Evolutionary conservation across 2,113 vertebrate species (phyloP), one percentile per base, ranked within the genome.

Genomic region (Gopherus evgoodei): DNA sequence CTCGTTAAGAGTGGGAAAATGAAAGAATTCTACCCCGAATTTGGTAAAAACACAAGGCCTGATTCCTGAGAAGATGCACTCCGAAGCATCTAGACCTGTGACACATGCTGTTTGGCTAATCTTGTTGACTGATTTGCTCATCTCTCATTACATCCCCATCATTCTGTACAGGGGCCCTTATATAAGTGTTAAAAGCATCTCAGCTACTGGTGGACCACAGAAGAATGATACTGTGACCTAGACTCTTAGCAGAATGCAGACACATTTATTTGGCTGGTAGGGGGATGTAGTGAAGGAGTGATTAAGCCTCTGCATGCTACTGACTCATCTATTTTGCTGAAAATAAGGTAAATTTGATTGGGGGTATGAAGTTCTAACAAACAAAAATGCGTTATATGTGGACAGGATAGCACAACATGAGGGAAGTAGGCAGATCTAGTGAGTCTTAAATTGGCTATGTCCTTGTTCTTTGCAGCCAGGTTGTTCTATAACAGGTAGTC

Each of bases 381-480:
- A 75, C 3, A 7, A 90, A n/a, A 57, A 35, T 72, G 6, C 10
- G 35, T 79, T 87, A 78, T 21, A 87, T 44, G 11, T 87, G 79
- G 65, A 84, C 21, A 29, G 31, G 62, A 14, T 88, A 54, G 82
- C 35, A 86, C 54, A 89, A 82, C 44, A 54, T 90, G 89, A 94
- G 93, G 25, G 29, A 49, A 93, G 89, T 88, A 87, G 57, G 10
- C 0, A 19, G 86, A 90, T 3, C 65, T 94, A 92, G 83, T 0
- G 1, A 96, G 14, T 75, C 29, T 87, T 92, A 83, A 91, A 92
- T 94, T 90, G 91, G 90, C 38, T 54, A 22, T 11, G 12, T 42
- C 90, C 24, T 1, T 79, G 16, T 88, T 87, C 31, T 89, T 90
- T 93, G 31, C 31, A 81, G 84, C 44, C 47, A 83, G 53, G n/a